phyloP scores from a whole-genome alignment of 2,888 invertebrate genomes.

The Pheosia gnoma region DNA sequence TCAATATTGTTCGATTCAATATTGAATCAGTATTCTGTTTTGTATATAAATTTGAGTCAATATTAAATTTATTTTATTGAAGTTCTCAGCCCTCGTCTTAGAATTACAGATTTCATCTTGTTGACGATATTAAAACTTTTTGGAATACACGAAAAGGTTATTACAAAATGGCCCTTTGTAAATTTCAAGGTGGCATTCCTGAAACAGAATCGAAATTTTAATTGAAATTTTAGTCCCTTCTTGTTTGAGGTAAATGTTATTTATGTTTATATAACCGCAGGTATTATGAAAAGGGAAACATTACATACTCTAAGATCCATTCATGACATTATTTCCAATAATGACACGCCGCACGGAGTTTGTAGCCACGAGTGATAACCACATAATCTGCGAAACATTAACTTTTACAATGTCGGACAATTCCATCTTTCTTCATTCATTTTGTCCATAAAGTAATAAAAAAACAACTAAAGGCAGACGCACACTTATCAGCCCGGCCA shows the following conservation, averaged over 20 bases:
- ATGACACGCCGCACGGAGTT: too few relatives aligned
- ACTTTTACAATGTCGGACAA: not conserved
- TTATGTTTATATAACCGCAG: conserved; percentile 10
- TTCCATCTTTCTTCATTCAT: not conserved
- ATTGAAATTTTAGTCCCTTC: conserved; percentile 17
- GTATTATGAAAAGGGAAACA: conserved; percentile 2
- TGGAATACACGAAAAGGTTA: conserved; percentile 12
- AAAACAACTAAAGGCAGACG: not conserved
- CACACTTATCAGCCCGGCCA: too few relatives aligned
- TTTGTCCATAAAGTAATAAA: conserved; percentile 11
- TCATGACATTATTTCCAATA: too few relatives aligned
- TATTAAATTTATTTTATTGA: conserved; percentile 30
- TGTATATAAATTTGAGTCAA: conserved; percentile 34
- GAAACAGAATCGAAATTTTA: conserved; percentile 19
- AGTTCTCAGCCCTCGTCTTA: conserved; percentile 26
- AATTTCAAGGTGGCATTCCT: conserved; percentile 10
- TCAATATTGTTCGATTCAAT: not conserved
- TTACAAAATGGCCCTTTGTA: conserved; percentile 9
- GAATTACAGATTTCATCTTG: conserved; percentile 23
- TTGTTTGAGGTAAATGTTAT: conserved; percentile 16
- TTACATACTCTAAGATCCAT: not conserved
- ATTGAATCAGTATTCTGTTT: conserved; percentile 19
- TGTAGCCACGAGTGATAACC: not conserved
- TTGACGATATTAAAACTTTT: conserved; percentile 23
- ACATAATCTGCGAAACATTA: not conserved